These are phyloP conservation scores for Hyla sarda DNA, from an alignment of 2,113 vertebrate genomes.

Conservation along the genomic window DNA sequence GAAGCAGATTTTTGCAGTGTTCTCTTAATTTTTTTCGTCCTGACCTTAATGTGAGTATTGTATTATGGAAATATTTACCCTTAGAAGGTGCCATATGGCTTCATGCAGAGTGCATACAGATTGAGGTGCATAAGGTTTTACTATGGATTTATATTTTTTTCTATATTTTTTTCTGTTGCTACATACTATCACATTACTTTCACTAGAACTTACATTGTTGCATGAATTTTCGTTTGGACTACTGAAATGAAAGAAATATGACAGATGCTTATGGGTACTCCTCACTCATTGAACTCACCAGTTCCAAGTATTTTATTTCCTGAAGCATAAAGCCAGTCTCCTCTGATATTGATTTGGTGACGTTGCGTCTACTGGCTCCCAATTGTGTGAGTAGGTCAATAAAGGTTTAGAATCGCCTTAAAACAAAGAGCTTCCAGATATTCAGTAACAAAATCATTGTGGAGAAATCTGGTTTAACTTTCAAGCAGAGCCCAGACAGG, in stretches of 20 bases:
- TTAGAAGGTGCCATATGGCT: no score
- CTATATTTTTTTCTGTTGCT: neutral
- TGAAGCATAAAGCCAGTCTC: neutral
- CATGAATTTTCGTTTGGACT: neutral
- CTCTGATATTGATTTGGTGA: conserved; percentile 6
- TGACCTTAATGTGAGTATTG: no score
- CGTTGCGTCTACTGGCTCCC: neutral
- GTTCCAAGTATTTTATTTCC: neutral
- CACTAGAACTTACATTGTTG: neutral
- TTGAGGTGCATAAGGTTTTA: neutral
- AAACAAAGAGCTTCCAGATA: conserved; percentile 1
- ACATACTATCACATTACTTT: neutral
- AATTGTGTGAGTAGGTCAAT: neutral
- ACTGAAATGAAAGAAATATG: neutral
- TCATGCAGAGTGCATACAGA: neutral
- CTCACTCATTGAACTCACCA: neutral
- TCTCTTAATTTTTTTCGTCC: no score
- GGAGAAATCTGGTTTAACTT: neutral
- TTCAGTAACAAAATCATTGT: conserved; percentile 1
- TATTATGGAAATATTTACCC: no score
- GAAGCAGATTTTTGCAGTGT: no score
- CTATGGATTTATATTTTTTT: neutral
- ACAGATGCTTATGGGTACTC: neutral
- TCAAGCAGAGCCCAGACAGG: conserved; percentile 4
- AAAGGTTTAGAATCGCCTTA: conserved; percentile 11